A percentile compares a stretch with the other conserved stretches of the same genome.
Evolutionary conservation across 2,113 vertebrate genomes (phyloP).

Genomic region (Ailurus styani): DNA sequence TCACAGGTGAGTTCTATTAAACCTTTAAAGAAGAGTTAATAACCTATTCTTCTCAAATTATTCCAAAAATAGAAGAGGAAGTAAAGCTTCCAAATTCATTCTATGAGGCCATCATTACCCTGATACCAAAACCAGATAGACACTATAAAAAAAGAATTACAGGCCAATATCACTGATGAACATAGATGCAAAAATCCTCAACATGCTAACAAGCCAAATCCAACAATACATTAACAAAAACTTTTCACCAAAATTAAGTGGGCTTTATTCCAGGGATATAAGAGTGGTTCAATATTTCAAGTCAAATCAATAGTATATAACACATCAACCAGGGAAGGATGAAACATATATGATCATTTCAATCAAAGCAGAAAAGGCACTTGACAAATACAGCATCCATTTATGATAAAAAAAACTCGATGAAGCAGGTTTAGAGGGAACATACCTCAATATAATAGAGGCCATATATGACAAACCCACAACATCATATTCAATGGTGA

Average conservation of each 20-base stretch:
- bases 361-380: background rate
- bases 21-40: background rate
- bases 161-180: background rate
- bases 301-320: background rate
- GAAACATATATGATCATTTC: background rate
- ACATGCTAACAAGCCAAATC: background rate
- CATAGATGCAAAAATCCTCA: background rate
- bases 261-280: background rate
- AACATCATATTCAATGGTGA: background rate
- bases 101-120: background rate
- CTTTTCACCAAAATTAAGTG: background rate
- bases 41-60: background rate
- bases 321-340: background rate
- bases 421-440: background rate
- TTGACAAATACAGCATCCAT: background rate
- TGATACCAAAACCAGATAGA: background rate
- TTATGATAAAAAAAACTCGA: background rate
- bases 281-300: background rate
- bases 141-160: background rate
- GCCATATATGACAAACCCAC: background rate
- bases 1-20: background rate
- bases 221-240: background rate
- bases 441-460: background rate
- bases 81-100: background rate
- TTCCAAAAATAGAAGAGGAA: background rate